Conservation (phyloP, 2,888 invertebrate species). For the Myathropa florea region DNA sequence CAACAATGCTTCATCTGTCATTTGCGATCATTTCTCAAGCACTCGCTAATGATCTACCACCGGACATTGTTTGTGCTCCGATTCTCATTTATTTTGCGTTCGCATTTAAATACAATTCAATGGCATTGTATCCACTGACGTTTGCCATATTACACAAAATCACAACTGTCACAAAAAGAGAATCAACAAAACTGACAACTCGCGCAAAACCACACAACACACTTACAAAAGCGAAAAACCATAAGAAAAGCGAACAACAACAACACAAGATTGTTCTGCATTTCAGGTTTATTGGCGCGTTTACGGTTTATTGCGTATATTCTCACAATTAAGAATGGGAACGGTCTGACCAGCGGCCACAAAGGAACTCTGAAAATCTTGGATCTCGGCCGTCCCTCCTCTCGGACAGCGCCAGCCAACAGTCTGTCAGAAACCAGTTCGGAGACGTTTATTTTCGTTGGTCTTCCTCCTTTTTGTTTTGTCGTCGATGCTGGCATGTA, state of each 20-base stretch:
- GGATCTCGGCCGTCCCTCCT: too few relatives aligned
- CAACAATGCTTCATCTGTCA: background rate
- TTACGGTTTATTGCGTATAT: constrained; percentile 55
- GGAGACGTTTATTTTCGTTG: constrained; percentile 3
- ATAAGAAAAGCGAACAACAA: background rate
- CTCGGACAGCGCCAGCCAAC: background rate
- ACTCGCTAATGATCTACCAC: background rate
- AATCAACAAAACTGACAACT: too few relatives aligned
- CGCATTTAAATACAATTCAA: background rate
- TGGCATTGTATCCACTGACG: constrained; percentile 14
- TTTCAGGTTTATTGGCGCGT: constrained; percentile 31
- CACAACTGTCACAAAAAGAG: background rate
- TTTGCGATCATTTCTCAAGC: background rate
- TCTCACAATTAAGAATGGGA: constrained; percentile 48
- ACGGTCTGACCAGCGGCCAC: constrained; percentile 15
- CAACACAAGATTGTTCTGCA: constrained; percentile 11
- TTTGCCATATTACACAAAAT: background rate
- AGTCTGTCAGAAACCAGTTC: constrained; percentile 42
- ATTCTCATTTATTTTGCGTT: background rate
- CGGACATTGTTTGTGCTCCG: background rate
- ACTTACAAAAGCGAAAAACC: constrained; percentile 8
- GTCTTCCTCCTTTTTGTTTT: background rate
- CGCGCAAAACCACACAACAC: background rate
- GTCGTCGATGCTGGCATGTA: constrained; percentile 4
- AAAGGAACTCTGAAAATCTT: constrained; percentile 8